phyloP scores from a whole-genome alignment of 1,140 invertebrate genomes.

The Aphelinus atriplicis region DNA sequence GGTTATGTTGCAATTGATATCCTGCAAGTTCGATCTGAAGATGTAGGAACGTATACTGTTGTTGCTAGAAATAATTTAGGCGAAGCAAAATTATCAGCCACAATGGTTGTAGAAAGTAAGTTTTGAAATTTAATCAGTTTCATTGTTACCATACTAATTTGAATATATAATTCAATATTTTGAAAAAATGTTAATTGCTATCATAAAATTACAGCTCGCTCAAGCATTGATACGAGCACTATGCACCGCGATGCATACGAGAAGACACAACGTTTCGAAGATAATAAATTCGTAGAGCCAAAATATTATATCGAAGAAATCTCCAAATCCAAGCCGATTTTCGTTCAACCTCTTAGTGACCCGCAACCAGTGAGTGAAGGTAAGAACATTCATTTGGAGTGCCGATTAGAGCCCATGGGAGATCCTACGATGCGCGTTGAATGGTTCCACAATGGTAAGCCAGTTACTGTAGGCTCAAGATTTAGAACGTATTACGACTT shows the following conservation, averaged over 20 bases:
- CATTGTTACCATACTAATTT: too few species aligned
- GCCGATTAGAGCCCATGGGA: constrained; percentile 90
- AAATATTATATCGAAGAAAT: constrained; percentile 92
- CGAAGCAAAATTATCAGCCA: constrained; percentile 82
- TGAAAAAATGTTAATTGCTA: too few species aligned
- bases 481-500: constrained; percentile 96
- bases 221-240: constrained; percentile 86
- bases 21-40: constrained; percentile 84
- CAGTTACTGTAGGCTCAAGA: constrained; percentile 87
- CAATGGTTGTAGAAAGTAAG: constrained; percentile 89
- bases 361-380: constrained; percentile 87
- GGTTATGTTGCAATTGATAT: constrained; percentile 96
- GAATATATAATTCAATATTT: too few species aligned
- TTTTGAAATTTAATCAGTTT: constrained; percentile 44
- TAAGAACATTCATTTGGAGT: constrained; percentile 90
- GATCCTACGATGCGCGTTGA: constrained; percentile 96
- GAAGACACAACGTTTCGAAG: constrained; percentile 88
- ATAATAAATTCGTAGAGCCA: constrained; percentile 84
- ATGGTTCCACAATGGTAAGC: constrained; percentile 93
- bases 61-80: constrained; percentile 88
- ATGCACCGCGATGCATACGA: constrained; percentile 87
- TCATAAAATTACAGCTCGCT: constrained; percentile 71
- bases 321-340: constrained; percentile 91
- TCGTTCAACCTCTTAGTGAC: constrained; percentile 85
- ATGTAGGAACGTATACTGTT: constrained; percentile 88